Base-by-base conservation (phyloP, 2,888 invertebrate species). In the Molanna angustata region DNA sequence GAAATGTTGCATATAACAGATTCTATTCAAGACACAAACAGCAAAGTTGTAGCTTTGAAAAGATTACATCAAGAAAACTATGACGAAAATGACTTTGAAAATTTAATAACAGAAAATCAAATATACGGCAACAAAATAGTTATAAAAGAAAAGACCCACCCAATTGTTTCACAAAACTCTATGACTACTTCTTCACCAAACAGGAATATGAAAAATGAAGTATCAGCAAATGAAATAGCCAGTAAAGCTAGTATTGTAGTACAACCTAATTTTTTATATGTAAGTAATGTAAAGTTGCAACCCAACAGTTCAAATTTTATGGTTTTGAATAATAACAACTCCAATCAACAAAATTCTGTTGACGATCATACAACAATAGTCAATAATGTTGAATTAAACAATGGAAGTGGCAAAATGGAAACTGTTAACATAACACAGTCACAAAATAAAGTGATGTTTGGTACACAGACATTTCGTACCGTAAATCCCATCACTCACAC, bases 101-200 rank as follows among this genome's bases (percentile, higher is more conserved):
- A 78, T 65, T 68, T 78, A 61, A 78, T 78, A 39, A 76, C 77
- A 19, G 76, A 77, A 64, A 78, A 78, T 66, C 76, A 78, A 68
- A 78, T 78, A 56, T 77, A 76, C 62, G 76, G 76, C 60, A 76
- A 77, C 61, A 77, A 77, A 67, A 77, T 77, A 68, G 76, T 77
- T 68, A 75, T 78, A 68, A 78, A 77, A 72, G 76, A 77, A 71
- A 77, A 77, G 62, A 70, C 70, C 49, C 73, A 73, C 64, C 69
- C 70, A 20, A 72, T 68, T 9, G 16, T 40, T 27, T 65, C 64
- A 49, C 74, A 74, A 62, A 73, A 75, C 56, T 40, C 45, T 20
- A 37, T 14, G 16, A 7, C 33, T 14, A 22, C 22, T 7, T 74
- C 50, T 61, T 71, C 67, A 56, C 62, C 22, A 20, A 22, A 60